Evolutionary conservation across 2,888 invertebrate genomes (phyloP).

Genomic region (Onthophagus sagittarius): DNA sequence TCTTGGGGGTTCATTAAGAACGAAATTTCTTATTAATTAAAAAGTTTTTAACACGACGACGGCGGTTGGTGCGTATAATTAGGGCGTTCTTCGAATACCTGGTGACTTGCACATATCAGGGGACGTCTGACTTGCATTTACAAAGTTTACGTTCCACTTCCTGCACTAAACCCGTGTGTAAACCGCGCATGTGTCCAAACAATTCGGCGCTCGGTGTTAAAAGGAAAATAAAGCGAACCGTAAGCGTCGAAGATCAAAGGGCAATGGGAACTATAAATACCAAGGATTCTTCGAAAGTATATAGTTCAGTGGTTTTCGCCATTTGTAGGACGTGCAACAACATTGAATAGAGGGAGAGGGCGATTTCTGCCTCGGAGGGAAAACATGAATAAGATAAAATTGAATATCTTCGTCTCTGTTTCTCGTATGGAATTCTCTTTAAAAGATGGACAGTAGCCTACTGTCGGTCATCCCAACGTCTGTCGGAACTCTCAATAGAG

Average conservation of each 20-base stretch:
- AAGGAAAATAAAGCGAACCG: background rate
- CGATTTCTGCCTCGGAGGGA: background rate
- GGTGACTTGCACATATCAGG: conserved; percentile 11
- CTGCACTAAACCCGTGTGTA: conserved; percentile 10
- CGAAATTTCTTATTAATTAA: conserved; percentile 9
- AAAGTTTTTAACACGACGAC: background rate
- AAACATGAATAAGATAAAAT: background rate
- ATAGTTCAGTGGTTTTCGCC: background rate
- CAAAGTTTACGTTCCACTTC: conserved; percentile 9
- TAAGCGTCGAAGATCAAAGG: background rate
- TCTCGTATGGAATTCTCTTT: background rate
- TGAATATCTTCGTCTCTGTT: background rate
- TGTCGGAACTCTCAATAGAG: background rate
- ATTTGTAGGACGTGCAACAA: background rate
- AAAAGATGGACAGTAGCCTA: background rate
- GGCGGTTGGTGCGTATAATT: background rate
- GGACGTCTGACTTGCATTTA: conserved; percentile 9
- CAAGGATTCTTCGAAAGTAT: background rate
- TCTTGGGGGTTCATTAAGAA: background rate
- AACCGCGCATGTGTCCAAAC: conserved; percentile 5
- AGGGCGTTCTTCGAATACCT: background rate
- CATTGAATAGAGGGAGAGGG: too few species aligned
- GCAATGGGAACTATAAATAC: background rate
- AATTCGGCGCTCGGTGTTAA: background rate
- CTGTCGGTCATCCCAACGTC: background rate